A percentile compares a stretch with the other conserved stretches of the same genome.
Evolutionary conservation across 2,888 invertebrate species (phyloP).

Genomic region (Macroteleia sp.): DNA sequence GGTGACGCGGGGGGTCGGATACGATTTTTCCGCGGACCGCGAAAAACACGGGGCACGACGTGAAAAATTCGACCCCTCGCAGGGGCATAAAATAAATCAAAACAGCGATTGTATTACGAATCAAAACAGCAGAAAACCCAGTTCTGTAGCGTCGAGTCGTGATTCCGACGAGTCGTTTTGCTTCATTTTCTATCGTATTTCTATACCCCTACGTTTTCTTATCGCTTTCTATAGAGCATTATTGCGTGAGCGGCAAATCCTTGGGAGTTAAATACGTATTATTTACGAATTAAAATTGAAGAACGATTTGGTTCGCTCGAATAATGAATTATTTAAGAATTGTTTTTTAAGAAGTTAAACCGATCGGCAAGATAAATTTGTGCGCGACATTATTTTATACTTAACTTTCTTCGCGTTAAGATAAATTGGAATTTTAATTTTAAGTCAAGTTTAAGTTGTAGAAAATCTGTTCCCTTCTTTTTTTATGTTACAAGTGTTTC

Average conservation of each 20-base stretch:
- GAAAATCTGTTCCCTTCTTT: too few relatives aligned
- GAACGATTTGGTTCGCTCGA: slow-evolving; percentile 4
- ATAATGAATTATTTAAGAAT: slow-evolving; percentile 18
- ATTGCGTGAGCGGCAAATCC: slow-evolving; percentile 37
- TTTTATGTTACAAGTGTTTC: too few relatives aligned
- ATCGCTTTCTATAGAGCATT: slow-evolving; percentile 59
- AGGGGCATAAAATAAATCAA: slow-evolving; percentile 62
- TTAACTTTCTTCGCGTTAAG: too few relatives aligned
- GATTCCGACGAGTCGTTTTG: slow-evolving; percentile 50
- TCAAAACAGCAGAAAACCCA: slow-evolving; percentile 63
- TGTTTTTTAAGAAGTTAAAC: too few relatives aligned
- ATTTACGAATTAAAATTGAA: slow-evolving; percentile 46
- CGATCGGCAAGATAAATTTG: too few relatives aligned
- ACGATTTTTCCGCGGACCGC: slow-evolving; percentile 45
- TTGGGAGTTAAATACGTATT: slow-evolving; percentile 54
- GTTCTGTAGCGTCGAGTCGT: slow-evolving; percentile 57
- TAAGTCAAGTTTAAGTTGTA: too few relatives aligned
- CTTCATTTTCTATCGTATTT: slow-evolving; percentile 61
- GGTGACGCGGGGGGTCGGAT: neutral
- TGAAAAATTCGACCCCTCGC: slow-evolving; percentile 44
- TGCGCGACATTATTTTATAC: too few relatives aligned
- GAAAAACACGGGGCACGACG: slow-evolving; percentile 37
- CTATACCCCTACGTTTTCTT: slow-evolving; percentile 61
- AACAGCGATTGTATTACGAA: slow-evolving; percentile 59
- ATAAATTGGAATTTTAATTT: too few relatives aligned